Base-by-base conservation (phyloP, 2,113 vertebrate species). In the Sprattus sprattus region DNA sequence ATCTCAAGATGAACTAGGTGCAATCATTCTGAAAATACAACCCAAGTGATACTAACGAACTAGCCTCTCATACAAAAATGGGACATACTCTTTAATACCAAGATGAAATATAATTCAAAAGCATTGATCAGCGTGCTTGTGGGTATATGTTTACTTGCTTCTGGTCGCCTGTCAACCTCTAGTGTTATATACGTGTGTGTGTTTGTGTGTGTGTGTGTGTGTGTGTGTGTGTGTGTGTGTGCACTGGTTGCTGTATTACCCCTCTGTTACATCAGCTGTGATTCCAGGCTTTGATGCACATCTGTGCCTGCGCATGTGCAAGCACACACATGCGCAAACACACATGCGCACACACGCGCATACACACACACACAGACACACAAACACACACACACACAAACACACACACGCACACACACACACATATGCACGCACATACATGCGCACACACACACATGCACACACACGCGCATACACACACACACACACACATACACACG, bases 331-430 rank as follows among this genome's bases (percentile, higher is more conserved):
- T 39, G 39, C 39, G 39, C 39, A 39, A 39, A 39, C 39, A 39
- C 2, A 39, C 39, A 39, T 39, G 39, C 39, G 39, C 39, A 39
- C 39, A 39, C 39, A 64, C 20, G n/a, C 57, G 20, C 54, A 57
- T 13, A 18, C 1, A 57, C 54, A 18, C 54, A 18, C 54, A 57
- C 57, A 64, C 57, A 67, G n/a, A 67, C n/a, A 28, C n/a, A 13
- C 20, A 39, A 22, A 83, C 52, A 64, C 52, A 83, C 44, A 83
- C 54, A 64, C 83, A 64, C 54, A 45, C 82, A 25, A 54, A 13
- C 57, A 64, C 50, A 45, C 82, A 64, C 82, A 64, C 52, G 64
- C 28, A 22, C 25, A 83, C 50, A 83, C 82, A 83, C 82, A 54
- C 39, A 39, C 39, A 39, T 2, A 39, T 2, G 2, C 39, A 39